Evolutionary conservation across 2,113 vertebrate genomes (phyloP).

Genomic region (Entomyzon cyanotis): DNA sequence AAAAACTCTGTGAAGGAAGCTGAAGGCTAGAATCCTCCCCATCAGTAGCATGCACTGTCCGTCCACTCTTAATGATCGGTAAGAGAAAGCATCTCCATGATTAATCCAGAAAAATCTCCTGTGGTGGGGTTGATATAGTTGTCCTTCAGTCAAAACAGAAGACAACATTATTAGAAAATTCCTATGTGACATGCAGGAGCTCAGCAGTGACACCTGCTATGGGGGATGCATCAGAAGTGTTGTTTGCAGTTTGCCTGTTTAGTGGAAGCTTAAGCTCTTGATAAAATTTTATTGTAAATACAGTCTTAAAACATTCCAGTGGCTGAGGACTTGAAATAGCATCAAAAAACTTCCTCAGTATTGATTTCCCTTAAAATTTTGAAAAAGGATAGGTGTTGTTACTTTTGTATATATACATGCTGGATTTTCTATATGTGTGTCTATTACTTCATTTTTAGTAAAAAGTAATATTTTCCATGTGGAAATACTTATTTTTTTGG

Average conservation of each 20-base stretch:
- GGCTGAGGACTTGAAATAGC: background rate
- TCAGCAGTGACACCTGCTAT: background rate
- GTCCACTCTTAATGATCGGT: background rate
- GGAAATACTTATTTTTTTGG: conserved; percentile 15
- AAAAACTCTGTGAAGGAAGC: background rate
- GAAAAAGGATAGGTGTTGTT: background rate
- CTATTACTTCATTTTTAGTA: background rate
- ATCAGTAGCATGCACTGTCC: background rate
- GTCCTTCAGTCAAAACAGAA: background rate
- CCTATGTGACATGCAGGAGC: background rate
- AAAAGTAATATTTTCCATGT: background rate
- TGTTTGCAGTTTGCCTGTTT: background rate
- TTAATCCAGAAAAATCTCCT: background rate
- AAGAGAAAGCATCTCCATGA: background rate
- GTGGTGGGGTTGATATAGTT: background rate
- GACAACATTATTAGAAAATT: background rate
- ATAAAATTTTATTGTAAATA: background rate
- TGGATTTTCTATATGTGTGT: background rate
- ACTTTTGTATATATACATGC: background rate
- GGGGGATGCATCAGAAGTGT: background rate
- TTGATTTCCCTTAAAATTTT: background rate
- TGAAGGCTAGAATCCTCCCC: background rate
- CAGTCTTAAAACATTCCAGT: background rate
- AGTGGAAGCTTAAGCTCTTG: background rate
- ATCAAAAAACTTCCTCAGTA: background rate